These are phyloP conservation scores for Thamnophis sirtalis DNA, from an alignment of 2,113 vertebrate species.

Conservation along the genomic window DNA sequence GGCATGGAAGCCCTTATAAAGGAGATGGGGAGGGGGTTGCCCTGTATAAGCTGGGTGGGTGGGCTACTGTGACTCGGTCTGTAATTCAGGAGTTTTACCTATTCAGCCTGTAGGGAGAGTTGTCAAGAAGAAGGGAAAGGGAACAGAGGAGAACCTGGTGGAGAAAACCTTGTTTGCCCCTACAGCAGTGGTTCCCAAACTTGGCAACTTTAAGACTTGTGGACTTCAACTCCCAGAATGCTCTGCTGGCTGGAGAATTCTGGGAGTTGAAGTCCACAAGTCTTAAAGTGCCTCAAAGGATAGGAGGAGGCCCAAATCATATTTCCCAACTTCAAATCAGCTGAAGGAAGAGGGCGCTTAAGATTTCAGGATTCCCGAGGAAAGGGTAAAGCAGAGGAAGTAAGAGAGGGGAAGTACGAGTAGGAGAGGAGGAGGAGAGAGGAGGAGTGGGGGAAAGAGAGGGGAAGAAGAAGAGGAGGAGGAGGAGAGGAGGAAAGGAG, in stretches of 20 bases:
- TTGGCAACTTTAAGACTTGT: no score
- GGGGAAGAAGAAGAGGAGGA: no score
- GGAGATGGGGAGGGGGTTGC: background rate
- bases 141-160: background rate
- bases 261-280: no score
- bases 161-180: background rate
- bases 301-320: background rate
- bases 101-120: background rate
- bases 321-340: background rate
- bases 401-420: no score
- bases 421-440: no score
- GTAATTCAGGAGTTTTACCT: background rate
- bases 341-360: background rate
- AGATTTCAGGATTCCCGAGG: background rate
- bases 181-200: no score
- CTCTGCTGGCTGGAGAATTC: no score
- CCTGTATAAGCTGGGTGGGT: background rate
- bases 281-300: background rate
- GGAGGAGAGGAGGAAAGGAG: no score
- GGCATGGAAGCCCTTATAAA: background rate
- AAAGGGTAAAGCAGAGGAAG: no score
- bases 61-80: background rate
- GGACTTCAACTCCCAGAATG: no score
- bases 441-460: no score
- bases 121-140: background rate